Evolutionary conservation across 2,888 invertebrate genomes (phyloP), one percentile per base, ranked within the genome.

Genomic region (Pyrochroa serraticornis): DNA sequence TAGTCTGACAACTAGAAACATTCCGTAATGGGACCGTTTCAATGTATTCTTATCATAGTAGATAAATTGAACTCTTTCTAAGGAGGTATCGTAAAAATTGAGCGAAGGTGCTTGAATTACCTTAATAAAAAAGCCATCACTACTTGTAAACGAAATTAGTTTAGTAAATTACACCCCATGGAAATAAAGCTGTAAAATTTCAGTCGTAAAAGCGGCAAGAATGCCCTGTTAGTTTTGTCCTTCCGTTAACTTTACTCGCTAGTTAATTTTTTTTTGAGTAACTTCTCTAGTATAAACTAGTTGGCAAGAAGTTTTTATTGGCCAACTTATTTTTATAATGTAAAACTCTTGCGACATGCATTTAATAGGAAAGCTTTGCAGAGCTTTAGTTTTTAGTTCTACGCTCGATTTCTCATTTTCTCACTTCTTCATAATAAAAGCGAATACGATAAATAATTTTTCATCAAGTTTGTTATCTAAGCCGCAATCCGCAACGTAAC

Each of bases 121-220:
- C 43, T 42, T 43, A 53, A 39, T 54, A 53, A 54, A 53, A 60
- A 52, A 43, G 41, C 54, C 57, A 49, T 22, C 51, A 52, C 55
- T 53, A 60, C 62, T 58, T 55, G 39, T 44, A 58, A 60, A 56
- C 56, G 58, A 58, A 49, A 63, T 60, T 58, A 41, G 58, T 44
- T 49, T 31, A 44, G 50, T 59, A 59, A 59, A 59, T 59, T 54
- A 46, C 13, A 10, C 50, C 30, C 46, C 53, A 45, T 64, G 50
- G 48, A 60, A 59, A 60, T 64, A 55, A 48, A 64, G 61, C 53
- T 53, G 62, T 64, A 63, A 63, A 64, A 66, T 64, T 66, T 59
- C 45, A 50, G 60, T 61, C 64, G 59, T 66, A 63, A 58, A 59
- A 56, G 62, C 41, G 52, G 46, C 46, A 46, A 39, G 10, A 46